Evolutionary conservation across 2,888 invertebrate genomes (phyloP), one percentile per base, ranked within the genome.

Genomic region (Frankliniella fusca): DNA sequence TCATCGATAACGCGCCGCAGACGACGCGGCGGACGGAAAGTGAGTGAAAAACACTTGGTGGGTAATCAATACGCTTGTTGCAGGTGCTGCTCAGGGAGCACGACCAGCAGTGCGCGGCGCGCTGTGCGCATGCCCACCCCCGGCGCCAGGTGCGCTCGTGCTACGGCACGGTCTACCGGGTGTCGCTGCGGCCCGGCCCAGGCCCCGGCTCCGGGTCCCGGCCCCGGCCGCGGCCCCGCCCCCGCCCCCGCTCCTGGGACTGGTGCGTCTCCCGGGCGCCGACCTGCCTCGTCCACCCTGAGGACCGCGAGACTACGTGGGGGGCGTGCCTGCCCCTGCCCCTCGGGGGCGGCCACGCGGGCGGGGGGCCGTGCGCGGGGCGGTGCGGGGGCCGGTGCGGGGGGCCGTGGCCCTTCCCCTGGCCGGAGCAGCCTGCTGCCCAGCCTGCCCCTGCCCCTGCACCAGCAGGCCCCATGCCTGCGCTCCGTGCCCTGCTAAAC

Each of bases 401-500:
- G 70, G 70, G 70, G 70, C 70, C 23, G 27, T 76, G 70, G 38
- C 38, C 38, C 38, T 38, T 2, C 38, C 38, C 23, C 23, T 70
- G 70, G 27, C 27, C 70, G 23, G 70, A 76, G 61, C 61, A 38
- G 38, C 5, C 38, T 38, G 38, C 61, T 18, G 61, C 20, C 61
- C 20, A n/a, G 61, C 61, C 61, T 15, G 61, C 61, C 54, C 54
- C 54, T 18, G 12, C 70, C 70, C 70, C 70, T 27, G 27, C 70
- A 23, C 27, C 70, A 38, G 38, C 38, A 76, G 23, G 70, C 70
- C 70, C 70, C 70, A 76, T 76, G 70, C 70, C 70, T 76, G 84
- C 84, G 23, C 82, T 84, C 76, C 83, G 84, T 28, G 83, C 84
- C 20, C 80, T 84, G 38, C 82, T 84, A 48, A 80, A 82, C 76